Base-by-base conservation (phyloP, 2,888 invertebrate genomes). In the Rotaria macrura region DNA sequence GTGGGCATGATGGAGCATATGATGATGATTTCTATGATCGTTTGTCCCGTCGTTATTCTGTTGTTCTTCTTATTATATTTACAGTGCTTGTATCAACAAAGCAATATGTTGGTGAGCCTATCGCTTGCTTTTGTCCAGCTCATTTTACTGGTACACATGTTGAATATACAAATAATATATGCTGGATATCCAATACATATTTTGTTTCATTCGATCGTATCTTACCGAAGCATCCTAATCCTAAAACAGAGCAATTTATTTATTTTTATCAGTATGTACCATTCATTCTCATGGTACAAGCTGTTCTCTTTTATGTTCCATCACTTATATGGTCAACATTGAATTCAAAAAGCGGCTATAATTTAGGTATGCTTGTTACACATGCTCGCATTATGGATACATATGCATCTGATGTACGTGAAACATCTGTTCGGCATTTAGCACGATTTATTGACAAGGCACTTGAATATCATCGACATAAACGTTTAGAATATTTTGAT, bases 61-160 rank as follows among this genome's bases (percentile, higher is more conserved):
- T 85, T 79, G 57, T 87, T 12, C 72, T 87, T 47, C 84, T 86
- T 23, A 29, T 87, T 29, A 83, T 85, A 34, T 86, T 87, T 57
- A 85, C 86, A 3, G 72, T 85, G 34, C 40, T 87, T 34, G 87
- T 87, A n/a, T 85, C 85, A 55, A 84, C 85, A 38, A 87, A 87
- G 74, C 87, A 87, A 79, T 87, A 87, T 34, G 87, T 87, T 20
- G 87, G 87, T n/a, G 87, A 87, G 29, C 87, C 86, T 38, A 85
- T 85, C n/a, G 85, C 85, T 10, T 86, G 85, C 54, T 85, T 83
- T 83, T 79, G 49, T 83, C 86, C 86, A 23, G 86, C 85, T 23
- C 86, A 85, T 57, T 85, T 86, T 54, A 85, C 85, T 84, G 87
- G 87, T 72, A 74, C 86, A 43, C 86, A 86, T 83, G 84, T 87